Evolutionary conservation across 2,113 vertebrate species (phyloP).

Genomic region (Irena cyanogastra): DNA sequence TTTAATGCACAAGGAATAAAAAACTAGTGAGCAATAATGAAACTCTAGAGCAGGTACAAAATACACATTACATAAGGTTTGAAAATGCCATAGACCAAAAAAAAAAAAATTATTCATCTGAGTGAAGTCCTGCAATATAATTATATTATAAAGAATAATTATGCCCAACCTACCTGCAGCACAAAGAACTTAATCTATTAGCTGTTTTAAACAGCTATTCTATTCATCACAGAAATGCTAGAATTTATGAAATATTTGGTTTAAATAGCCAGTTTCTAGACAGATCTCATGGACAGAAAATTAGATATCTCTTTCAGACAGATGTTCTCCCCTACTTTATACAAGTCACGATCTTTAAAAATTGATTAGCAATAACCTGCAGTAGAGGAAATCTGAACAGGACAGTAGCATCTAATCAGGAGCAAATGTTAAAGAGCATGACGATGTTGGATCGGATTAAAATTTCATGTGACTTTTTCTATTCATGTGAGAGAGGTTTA

Average conservation of each 20-base stretch:
- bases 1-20: neutral
- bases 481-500: neutral
- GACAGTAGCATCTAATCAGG: neutral
- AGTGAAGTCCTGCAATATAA: neutral
- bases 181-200: neutral
- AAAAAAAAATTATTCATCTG: neutral
- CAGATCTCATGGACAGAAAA: neutral
- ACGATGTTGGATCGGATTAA: neutral
- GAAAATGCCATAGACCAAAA: neutral
- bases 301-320: neutral
- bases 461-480: neutral
- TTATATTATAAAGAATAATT: neutral
- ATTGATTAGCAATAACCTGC: neutral
- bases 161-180: neutral
- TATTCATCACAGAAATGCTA: neutral
- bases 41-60: neutral
- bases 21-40: neutral
- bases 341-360: neutral
- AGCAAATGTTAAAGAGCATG: neutral
- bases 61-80: neutral
- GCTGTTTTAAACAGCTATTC: neutral
- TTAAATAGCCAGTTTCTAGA: neutral
- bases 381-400: neutral
- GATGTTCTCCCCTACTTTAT: neutral
- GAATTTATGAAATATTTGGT: neutral